Evolutionary conservation across 1,140 invertebrate genomes (phyloP).

Genomic region (Brachionus asplanchnoidis): DNA sequence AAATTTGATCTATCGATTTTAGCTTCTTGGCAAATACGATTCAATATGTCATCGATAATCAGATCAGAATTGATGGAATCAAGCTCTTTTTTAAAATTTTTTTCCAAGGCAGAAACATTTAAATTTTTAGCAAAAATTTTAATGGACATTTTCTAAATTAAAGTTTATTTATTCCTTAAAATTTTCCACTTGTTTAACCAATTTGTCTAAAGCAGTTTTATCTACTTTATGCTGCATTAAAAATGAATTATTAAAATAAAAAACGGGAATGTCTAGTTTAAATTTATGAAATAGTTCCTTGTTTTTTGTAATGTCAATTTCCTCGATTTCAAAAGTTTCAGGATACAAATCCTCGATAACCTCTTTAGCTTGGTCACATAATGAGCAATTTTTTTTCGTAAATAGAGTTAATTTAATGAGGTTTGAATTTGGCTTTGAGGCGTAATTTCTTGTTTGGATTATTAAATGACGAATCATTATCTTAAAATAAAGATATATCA

Average conservation of each 20-base stretch:
- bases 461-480: not conserved
- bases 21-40: not conserved
- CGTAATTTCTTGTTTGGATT: not conserved
- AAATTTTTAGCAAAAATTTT: conserved; percentile 12
- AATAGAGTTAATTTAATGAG: conserved; percentile 66
- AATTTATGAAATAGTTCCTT: conserved; percentile 70
- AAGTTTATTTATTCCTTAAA: not conserved
- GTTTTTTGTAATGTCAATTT: conserved; percentile 73
- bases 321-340: conserved; percentile 58
- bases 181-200: conserved; percentile 47
- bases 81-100: not conserved
- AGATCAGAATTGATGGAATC: not conserved
- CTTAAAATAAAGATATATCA: not conserved
- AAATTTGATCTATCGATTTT: not conserved
- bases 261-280: conserved; percentile 75
- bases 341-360: conserved; percentile 59
- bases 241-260: conserved; percentile 75
- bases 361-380: conserved; percentile 74
- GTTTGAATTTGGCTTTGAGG: not conserved
- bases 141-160: not conserved
- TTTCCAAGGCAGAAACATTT: conserved; percentile 9
- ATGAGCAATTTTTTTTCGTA: conserved; percentile 72
- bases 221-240: conserved; percentile 76
- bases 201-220: conserved; percentile 49
- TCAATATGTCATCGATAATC: not conserved